These are phyloP conservation scores for Engystomops pustulosus DNA, from an alignment of 2,113 vertebrate species.

Conservation along the genomic window DNA sequence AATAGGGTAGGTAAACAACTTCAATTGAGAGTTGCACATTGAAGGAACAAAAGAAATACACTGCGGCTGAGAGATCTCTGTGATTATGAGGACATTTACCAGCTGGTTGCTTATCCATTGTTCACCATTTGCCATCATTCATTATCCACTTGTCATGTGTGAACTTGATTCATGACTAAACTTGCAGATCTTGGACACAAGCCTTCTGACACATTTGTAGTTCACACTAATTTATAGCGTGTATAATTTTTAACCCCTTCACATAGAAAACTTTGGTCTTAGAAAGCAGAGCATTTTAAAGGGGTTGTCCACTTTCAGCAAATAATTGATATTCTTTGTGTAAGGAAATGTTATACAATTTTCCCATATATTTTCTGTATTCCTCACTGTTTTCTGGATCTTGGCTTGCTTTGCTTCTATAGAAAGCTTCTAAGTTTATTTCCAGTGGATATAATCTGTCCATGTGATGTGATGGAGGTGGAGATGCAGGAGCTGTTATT, in stretches of 20 bases:
- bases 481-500: too few species aligned
- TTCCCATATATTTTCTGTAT: too few species aligned
- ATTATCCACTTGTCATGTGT: conserved; percentile 25
- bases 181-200: background rate
- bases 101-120: conserved; percentile 27
- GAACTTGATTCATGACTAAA: background rate
- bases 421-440: too few species aligned
- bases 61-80: background rate
- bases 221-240: background rate
- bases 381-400: too few species aligned
- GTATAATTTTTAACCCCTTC: background rate
- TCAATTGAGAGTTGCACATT: background rate
- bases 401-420: too few species aligned
- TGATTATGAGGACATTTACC: conserved; percentile 24
- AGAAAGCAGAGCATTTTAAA: too few species aligned
- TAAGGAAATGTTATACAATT: too few species aligned
- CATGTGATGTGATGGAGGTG: too few species aligned
- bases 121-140: conserved; percentile 25
- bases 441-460: too few species aligned
- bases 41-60: background rate
- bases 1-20: background rate
- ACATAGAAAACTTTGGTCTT: too few species aligned
- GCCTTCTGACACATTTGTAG: conserved; percentile 1
- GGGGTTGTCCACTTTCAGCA: too few species aligned
- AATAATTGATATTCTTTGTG: too few species aligned